Percentiles rank a stretch among this genome's conserved stretches.
Conservation (phyloP, 2,113 vertebrate species). For the Lycocorax pyrrhopterus region DNA sequence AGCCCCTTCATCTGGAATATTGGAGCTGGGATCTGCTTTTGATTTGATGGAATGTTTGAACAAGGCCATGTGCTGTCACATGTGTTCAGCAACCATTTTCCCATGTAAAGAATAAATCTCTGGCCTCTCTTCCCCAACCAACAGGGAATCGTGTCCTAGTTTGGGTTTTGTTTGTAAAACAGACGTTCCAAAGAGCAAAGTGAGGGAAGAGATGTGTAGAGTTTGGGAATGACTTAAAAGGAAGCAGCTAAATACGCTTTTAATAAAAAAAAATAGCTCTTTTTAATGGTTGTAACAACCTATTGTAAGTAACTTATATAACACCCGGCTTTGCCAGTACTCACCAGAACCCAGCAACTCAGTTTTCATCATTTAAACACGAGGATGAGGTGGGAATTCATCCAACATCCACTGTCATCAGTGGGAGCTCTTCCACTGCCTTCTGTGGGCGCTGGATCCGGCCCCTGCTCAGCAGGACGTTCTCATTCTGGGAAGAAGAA, state of each 20-base stretch:
- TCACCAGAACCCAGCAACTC: neutral
- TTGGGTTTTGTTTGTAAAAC: conserved; percentile 37
- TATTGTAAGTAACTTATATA: conserved; percentile 33
- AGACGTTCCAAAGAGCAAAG: neutral
- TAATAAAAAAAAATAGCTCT: conserved; percentile 13
- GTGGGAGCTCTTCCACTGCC: conserved; percentile 42
- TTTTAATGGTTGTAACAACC: neutral
- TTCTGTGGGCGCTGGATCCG: conserved; percentile 18
- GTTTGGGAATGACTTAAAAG: conserved; percentile 31
- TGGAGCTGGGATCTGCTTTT: conserved; percentile 44
- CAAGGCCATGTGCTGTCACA: neutral
- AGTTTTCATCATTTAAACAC: neutral
- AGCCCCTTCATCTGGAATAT: conserved; percentile 10
- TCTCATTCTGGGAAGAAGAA: conserved; percentile 58
- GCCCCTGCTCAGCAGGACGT: neutral
- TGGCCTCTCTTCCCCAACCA: neutral
- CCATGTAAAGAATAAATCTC: conserved; percentile 19
- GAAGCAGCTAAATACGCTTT: neutral
- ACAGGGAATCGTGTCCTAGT: conserved; percentile 18
- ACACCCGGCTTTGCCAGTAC: neutral
- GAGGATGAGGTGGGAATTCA: conserved; percentile 18
- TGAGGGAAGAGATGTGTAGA: neutral
- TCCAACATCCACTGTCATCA: conserved; percentile 34
- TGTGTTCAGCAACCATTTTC: conserved; percentile 19
- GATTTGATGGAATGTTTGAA: conserved; percentile 25